Base-by-base conservation (phyloP, 2,797 vertebrate species). In the Adrianichthys oophorus region DNA sequence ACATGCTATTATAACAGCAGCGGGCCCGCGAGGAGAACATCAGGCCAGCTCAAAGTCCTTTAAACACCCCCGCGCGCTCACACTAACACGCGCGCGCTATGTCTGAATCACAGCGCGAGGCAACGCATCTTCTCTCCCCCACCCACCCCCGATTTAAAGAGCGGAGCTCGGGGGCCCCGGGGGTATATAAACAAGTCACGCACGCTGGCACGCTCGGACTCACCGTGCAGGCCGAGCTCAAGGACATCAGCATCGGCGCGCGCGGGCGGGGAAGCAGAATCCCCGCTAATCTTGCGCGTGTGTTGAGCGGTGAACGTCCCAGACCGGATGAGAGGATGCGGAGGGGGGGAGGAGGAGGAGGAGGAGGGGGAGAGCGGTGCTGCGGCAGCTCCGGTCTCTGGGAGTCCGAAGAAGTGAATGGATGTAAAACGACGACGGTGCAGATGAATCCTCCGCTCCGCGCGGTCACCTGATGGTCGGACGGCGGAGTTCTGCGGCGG, bases 201-300 rank as follows among this genome's bases (percentile, higher is more conserved):
- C 84, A 76, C 83, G 70, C 73, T 59, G 23, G 47, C 78, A 72
- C 72, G 79, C 81, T 75, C 82, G 55, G 55, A 85, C 83, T 77
- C 82, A 93, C 91, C 90, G 80, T 85, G 76, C 89, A 92, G 92
- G 92, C 92, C 92, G 88, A 92, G 90, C 89, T 92, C 92, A 93
- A 93, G 92, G 92, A 89, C 87, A 93, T 81, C 83, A 80, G 81
- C 90, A 90, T 89, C 87, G 86, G 82, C 70, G 88, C 82, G 72
- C 79, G 82, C 72, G 79, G 74, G 44, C 44, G 44, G 44, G 78
- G 72, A 81, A 69, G 78, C 82, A 83, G 76, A 87, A 83, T 90
- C 86, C 75, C 75, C 84, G 59, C 75, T 52, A 86, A 88, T 88
- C 84, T 83, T 86, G 87, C 74, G 80, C 77, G 74, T 56, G 85